Evolutionary conservation across 2,797 vertebrate genomes (phyloP).

Genomic region (Cyclopterus lumpus): DNA sequence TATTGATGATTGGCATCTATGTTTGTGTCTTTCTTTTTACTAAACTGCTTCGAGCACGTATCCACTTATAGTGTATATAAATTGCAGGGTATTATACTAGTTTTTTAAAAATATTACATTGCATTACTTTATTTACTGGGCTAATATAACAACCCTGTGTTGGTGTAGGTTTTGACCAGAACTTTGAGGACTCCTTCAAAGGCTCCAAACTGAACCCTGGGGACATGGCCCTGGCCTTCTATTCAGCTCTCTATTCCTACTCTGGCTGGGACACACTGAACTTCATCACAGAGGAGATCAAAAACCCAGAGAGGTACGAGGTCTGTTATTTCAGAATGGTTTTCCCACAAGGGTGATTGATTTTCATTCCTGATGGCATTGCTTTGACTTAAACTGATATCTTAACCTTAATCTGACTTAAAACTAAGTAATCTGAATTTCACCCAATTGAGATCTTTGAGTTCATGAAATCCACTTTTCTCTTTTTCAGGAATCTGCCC

Average conservation of each 20-base stretch:
- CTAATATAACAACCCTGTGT: slow-evolving; percentile 12
- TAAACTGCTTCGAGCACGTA: neutral
- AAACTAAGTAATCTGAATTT: neutral
- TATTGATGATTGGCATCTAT: neutral
- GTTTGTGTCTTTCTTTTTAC: neutral
- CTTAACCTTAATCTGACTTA: neutral
- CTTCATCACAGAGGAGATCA: slow-evolving; percentile 89
- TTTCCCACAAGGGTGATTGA: neutral
- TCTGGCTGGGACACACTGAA: slow-evolving; percentile 90
- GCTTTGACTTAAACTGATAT: neutral
- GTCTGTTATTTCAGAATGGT: slow-evolving; percentile 4
- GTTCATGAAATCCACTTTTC: neutral
- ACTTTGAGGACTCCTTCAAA: slow-evolving; percentile 85
- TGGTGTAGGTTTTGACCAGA: slow-evolving; percentile 79
- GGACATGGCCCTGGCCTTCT: slow-evolving; percentile 85
- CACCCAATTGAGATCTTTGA: neutral
- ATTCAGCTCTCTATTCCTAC: slow-evolving; percentile 88
- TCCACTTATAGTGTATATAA: neutral
- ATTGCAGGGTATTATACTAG: neutral
- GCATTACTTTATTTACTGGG: neutral
- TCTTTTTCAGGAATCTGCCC: slow-evolving; percentile 81
- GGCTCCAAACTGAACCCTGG: slow-evolving; percentile 82
- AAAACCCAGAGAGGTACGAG: slow-evolving; percentile 85
- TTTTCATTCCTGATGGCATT: neutral
- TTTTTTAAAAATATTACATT: no score